phyloP scores from a whole-genome alignment of 2,888 invertebrate genomes.

The Hyalella azteca region DNA sequence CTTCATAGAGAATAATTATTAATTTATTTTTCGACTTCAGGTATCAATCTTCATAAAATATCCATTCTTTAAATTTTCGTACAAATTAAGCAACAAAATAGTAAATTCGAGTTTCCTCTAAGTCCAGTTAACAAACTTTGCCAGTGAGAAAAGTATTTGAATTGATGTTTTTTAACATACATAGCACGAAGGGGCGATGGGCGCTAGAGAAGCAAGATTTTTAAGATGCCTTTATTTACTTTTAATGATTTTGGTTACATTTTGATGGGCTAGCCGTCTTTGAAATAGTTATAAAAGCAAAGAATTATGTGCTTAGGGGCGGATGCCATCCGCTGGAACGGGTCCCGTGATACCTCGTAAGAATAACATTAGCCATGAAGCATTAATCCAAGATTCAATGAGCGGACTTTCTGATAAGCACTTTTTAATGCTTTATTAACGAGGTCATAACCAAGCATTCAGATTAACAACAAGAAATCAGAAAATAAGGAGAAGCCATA shows the following conservation, averaged over 20 bases:
- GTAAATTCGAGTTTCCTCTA: no score
- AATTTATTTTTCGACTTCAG: no score
- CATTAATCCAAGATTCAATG: background rate
- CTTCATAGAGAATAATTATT: no score
- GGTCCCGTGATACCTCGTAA: background rate
- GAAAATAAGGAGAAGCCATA: slow-evolving; percentile 30
- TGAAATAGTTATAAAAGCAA: slow-evolving; percentile 35
- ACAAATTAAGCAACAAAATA: no score
- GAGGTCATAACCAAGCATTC: slow-evolving; percentile 34
- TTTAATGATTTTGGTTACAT: slow-evolving; percentile 37
- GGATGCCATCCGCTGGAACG: background rate
- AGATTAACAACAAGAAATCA: slow-evolving; percentile 28
- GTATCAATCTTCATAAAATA: no score
- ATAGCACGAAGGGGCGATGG: background rate
- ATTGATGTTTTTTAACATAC: background rate
- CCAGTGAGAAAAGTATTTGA: no score
- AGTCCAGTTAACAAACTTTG: no score
- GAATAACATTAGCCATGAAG: background rate
- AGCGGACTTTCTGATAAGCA: background rate
- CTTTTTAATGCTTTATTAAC: slow-evolving; percentile 31
- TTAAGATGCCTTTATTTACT: slow-evolving; percentile 28
- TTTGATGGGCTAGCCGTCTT: slow-evolving; percentile 30
- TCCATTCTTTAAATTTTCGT: no score
- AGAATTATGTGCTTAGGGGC: background rate
- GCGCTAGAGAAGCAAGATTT: background rate